Evolutionary conservation across 2,113 vertebrate species (phyloP).

Genomic region (Edolisoma coerulescens): DNA sequence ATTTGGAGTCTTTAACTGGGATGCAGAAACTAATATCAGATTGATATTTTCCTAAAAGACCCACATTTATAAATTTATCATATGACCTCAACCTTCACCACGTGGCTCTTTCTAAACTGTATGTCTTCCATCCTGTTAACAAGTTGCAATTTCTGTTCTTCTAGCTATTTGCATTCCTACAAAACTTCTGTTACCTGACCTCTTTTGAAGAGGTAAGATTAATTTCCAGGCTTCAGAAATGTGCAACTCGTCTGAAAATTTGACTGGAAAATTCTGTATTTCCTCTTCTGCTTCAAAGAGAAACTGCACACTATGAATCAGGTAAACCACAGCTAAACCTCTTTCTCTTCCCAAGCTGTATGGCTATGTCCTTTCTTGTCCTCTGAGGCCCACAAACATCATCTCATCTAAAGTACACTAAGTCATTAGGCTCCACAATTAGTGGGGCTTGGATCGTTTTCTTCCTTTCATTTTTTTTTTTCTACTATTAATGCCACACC

Average conservation of each 20-base stretch:
- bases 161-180: not conserved
- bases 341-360: not conserved
- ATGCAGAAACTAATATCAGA: not conserved
- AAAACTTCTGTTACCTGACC: not conserved
- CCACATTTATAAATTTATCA: not conserved
- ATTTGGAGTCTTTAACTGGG: not conserved
- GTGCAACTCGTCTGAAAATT: not conserved
- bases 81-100: not conserved
- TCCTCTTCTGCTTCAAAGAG: not conserved
- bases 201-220: not conserved
- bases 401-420: not conserved
- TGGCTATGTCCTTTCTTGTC: not conserved
- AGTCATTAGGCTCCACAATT: conserved; percentile 19
- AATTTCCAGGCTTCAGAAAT: not conserved
- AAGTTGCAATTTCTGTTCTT: not conserved
- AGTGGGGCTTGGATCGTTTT: not conserved
- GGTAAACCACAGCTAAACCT: not conserved
- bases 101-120: not conserved
- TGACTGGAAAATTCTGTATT: not conserved
- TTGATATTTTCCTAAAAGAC: not conserved
- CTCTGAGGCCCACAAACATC: not conserved
- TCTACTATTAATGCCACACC: not conserved
- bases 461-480: not conserved
- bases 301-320: not conserved
- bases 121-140: not conserved